Evolutionary conservation across 2,888 invertebrate species (phyloP).

Genomic region (Lepetodrilus schrolli): DNA sequence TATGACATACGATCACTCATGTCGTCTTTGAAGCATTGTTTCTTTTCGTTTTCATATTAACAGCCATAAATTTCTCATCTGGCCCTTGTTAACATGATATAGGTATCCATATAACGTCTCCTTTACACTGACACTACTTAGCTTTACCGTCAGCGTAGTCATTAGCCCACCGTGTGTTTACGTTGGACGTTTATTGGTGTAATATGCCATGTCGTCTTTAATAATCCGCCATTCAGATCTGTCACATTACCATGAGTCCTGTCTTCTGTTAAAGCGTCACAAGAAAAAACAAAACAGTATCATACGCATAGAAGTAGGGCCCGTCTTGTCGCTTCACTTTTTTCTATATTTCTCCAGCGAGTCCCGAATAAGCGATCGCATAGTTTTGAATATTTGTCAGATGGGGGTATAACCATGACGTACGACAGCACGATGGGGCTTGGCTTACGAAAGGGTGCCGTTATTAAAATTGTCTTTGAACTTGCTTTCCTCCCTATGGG

Average conservation of each 20-base stretch:
- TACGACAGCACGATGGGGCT: not conserved
- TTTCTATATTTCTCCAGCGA: no score
- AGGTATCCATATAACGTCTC: not conserved
- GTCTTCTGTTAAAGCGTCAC: no score
- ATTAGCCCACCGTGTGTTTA: not conserved
- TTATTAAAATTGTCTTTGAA: conserved; percentile 23
- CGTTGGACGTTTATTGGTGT: not conserved
- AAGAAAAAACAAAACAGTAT: no score
- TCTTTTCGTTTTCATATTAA: conserved; percentile 12
- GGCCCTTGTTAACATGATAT: conserved; percentile 6
- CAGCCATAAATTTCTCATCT: conserved; percentile 13
- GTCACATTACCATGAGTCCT: no score
- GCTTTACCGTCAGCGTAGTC: no score
- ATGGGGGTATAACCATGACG: not conserved
- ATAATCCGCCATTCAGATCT: not conserved
- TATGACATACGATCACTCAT: not conserved
- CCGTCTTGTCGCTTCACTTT: not conserved
- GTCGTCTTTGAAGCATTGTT: not conserved
- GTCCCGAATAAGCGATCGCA: not conserved
- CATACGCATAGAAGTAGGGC: not conserved
- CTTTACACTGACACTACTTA: no score
- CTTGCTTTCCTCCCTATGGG: conserved; percentile 12
- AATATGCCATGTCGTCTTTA: not conserved
- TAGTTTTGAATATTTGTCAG: conserved; percentile 1
- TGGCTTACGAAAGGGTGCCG: not conserved